These are phyloP conservation scores for Cheilinus undulatus DNA, from an alignment of 2,113 vertebrate species.

Conservation along the genomic window DNA sequence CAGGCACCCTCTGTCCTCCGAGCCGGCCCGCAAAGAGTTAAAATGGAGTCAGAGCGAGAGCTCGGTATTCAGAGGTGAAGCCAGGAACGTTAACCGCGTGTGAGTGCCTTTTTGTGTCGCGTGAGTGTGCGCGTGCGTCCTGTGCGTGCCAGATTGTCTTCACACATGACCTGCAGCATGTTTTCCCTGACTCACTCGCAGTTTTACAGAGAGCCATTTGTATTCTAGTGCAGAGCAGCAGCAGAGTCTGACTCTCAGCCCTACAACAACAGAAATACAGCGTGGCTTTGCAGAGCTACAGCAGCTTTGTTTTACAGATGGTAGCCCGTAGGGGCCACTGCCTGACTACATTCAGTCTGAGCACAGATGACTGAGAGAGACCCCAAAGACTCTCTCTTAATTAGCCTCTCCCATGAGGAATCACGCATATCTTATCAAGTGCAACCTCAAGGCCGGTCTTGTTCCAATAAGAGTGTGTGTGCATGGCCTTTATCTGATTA, in stretches of 20 bases:
- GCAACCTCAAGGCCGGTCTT: slow-evolving; percentile 21
- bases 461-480: slow-evolving; percentile 13
- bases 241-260: slow-evolving; percentile 41
- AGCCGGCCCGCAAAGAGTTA: slow-evolving; percentile 23
- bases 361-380: slow-evolving; percentile 43
- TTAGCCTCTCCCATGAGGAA: slow-evolving; percentile 49
- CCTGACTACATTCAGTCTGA: slow-evolving; percentile 61
- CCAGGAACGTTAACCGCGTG: slow-evolving; percentile 1
- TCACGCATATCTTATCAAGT: slow-evolving; percentile 40
- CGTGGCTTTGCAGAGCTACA: slow-evolving; percentile 37
- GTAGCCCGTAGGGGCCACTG: slow-evolving; percentile 80
- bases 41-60: slow-evolving; percentile 15
- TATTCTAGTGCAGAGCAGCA: slow-evolving; percentile 48
- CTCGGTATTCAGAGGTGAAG: slow-evolving; percentile 36
- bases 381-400: slow-evolving; percentile 52
- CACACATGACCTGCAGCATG: slow-evolving; percentile 56
- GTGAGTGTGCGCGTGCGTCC: slow-evolving; percentile 11
- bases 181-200: slow-evolving; percentile 56
- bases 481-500: slow-evolving; percentile 30
- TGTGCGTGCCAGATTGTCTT: slow-evolving; percentile 22
- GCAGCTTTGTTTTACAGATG: slow-evolving; percentile 67
- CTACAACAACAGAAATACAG: slow-evolving; percentile 41
- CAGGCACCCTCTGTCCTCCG: too few species aligned
- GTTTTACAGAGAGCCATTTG: slow-evolving; percentile 52
- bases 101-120: slow-evolving; percentile 6